Evolutionary conservation across 2,113 vertebrate genomes (phyloP).

Genomic region (Trichechus manatus): DNA sequence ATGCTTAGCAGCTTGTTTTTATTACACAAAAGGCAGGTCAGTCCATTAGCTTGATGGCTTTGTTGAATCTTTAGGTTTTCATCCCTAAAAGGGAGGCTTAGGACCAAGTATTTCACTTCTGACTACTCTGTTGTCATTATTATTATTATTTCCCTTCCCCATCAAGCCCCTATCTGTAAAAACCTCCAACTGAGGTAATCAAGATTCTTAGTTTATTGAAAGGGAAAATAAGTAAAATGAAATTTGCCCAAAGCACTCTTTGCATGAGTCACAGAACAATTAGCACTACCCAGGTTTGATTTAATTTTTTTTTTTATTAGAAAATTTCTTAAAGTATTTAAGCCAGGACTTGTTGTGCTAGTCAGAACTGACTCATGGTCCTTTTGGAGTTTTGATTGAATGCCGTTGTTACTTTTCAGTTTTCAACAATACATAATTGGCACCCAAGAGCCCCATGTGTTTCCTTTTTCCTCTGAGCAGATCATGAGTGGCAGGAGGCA

Average conservation of each 20-base stretch:
- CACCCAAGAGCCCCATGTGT: slow-evolving; percentile 9
- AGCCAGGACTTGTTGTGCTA: slow-evolving; percentile 25
- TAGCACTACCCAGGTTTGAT: slow-evolving; percentile 37
- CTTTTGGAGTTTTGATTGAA: slow-evolving; percentile 67
- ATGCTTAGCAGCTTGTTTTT: slow-evolving; percentile 27
- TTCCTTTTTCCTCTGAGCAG: neutral
- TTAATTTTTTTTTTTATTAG: slow-evolving; percentile 53
- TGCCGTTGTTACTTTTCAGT: slow-evolving; percentile 46
- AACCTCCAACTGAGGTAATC: neutral
- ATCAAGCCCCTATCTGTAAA: neutral
- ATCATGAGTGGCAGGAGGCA: neutral
- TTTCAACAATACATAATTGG: slow-evolving; percentile 60
- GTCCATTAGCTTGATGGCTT: neutral
- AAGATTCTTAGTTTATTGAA: slow-evolving; percentile 54
- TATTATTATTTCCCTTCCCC: neutral
- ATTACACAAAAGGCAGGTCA: slow-evolving; percentile 3
- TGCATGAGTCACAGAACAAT: slow-evolving; percentile 68
- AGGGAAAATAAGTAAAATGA: slow-evolving; percentile 57
- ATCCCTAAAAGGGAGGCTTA: neutral
- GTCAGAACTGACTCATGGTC: slow-evolving; percentile 63
- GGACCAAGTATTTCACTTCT: neutral
- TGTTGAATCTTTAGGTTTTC: slow-evolving; percentile 54
- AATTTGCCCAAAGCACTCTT: neutral
- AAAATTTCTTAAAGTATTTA: slow-evolving; percentile 44
- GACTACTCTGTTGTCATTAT: neutral